These are phyloP conservation scores for Ahaetulla prasina DNA, from an alignment of 2,113 vertebrate species.

Conservation along the genomic window DNA sequence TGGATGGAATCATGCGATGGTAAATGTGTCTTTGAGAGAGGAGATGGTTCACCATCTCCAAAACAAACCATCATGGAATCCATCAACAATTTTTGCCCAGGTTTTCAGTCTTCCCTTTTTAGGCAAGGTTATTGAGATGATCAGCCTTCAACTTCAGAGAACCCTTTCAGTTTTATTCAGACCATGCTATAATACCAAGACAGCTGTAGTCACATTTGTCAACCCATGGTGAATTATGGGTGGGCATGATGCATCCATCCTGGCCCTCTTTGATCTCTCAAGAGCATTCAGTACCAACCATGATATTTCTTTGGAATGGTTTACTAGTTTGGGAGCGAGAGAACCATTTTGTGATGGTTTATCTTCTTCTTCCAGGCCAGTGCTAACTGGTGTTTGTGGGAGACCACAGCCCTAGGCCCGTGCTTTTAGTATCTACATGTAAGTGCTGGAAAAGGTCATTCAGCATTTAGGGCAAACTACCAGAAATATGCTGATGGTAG, in stretches of 20 bases:
- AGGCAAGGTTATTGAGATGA: neutral
- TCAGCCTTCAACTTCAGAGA: neutral
- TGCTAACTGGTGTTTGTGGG: neutral
- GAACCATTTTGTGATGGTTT: neutral
- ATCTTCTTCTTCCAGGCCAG: neutral
- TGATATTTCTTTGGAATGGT: neutral
- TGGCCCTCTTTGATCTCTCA: neutral
- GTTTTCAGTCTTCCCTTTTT: neutral
- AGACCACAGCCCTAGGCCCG: neutral
- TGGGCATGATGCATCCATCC: neutral
- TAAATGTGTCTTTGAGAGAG: neutral
- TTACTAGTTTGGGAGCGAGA: neutral
- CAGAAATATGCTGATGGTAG: neutral
- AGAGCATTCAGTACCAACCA: neutral
- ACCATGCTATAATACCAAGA: neutral
- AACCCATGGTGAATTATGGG: neutral
- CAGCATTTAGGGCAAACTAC: neutral
- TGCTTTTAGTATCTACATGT: neutral
- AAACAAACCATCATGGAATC: neutral
- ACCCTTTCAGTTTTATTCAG: neutral
- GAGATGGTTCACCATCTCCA: neutral
- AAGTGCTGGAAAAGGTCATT: neutral
- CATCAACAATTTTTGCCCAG: neutral
- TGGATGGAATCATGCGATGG: neutral
- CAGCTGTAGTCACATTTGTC: neutral